Base-by-base conservation (phyloP, 2,888 invertebrate genomes). In the Stenichneumon culpator region DNA sequence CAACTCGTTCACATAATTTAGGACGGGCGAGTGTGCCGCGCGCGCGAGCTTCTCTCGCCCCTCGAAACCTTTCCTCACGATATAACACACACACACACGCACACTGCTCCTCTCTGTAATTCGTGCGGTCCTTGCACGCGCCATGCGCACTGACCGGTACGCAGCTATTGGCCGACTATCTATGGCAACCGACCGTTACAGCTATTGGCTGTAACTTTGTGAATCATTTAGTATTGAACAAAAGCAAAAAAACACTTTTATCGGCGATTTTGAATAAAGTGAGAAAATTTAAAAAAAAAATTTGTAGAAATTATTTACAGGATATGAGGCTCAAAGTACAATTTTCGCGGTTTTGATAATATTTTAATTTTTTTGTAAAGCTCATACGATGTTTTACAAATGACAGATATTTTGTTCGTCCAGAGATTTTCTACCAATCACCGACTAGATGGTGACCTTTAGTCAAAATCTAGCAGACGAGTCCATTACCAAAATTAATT, bases 1-100 rank as follows among this genome's bases (percentile, higher is more conserved):
- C 84, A 84, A 84, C 84, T 80, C 77, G 84, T 84, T 80, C 84
- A 80, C 84, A 73, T 80, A 63, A 84, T 80, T 84, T 60, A 77
- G 80, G 77, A 72, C 57, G 73, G 28, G 16, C 72, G 82, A 82
- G 70, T 78, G 67, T 67, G 65, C 39, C 36, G 22, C 39, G 70
- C 70, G 69, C 52, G 28, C 39, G 39, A 65, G 57, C 65, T 72
- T 84, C 63, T 25, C 32, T 44, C 36, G 54, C 65, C 32, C 70
- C 47, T 44, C 44, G 22, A 32, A 60, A 32, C 60, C 60, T 60
- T 60, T 52, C 36, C 50, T 77, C 65, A 28, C 60, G 28, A 54
- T 67, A 54, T 52, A 36, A 60, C 22, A 16, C 65, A 19, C 39
- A 14, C 44, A 44, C 44, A 36, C 36, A 36, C 9, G 36, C 9